Base-by-base conservation (phyloP, 1,140 invertebrate species). In the Drosophila sulfurigaster region DNA sequence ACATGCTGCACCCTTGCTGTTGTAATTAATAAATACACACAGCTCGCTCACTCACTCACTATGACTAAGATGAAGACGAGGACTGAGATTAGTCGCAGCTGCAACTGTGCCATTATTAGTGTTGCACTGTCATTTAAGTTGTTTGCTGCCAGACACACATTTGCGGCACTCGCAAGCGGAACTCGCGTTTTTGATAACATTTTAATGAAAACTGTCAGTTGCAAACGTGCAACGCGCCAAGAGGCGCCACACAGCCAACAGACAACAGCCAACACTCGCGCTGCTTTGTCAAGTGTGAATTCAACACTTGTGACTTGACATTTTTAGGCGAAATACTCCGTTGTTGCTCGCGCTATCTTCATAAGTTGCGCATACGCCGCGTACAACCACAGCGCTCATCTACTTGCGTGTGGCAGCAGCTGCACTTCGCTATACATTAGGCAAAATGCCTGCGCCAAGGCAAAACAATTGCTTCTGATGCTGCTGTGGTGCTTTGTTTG, bases 241-340 rank as follows among this genome's bases (percentile, higher is more conserved):
- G 56, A 62, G 20, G 48, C 72, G 51, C 71, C 68, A 71, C 62
- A 43, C 63, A 38, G 35, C 52, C 67, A 67, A 35, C 75, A 81
- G 20, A 0, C 20, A 20, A 74, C 78, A 48, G 51, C 74, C 65
- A 52, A 62, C n/a, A 41, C 30, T 48, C 30, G 38, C 57, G 67
- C 78, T 85, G 83, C 81, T 85, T 89, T 89, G 85, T 88, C 85
- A 85, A 88, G 85, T 88, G 85, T 81, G 85, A 88, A 88, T 88
- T 89, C 85, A 88, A 88, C 85, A 88, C 85, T 88, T 88, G 85
- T 89, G 85, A 89, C 85, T 88, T 88, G 83, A 88, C 83, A 88
- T 88, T 89, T 88, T 88, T 89, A 83, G 83, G 85, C 83, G 78
- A 89, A 75, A 80, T 74, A 70, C 71, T 20, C 35, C 10, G 32